Conservation (phyloP, 1,140 invertebrate species). For the Stenopsyche tienmushanensis region DNA sequence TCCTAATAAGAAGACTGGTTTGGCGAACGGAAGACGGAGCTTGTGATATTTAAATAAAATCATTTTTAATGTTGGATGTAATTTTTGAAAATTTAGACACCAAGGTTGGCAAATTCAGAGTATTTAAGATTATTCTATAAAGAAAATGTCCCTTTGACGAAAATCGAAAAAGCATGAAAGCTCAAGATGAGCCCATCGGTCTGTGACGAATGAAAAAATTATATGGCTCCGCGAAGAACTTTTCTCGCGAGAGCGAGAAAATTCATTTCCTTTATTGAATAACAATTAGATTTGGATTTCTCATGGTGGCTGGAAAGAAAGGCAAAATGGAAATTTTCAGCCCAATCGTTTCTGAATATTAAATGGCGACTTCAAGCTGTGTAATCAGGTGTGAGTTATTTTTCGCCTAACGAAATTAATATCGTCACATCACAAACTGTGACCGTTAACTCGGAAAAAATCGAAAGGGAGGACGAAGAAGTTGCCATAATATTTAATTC, state of each 20-base stretch:
- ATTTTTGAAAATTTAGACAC: too few relatives aligned
- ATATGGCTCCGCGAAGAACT: not conserved
- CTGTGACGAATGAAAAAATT: too few relatives aligned
- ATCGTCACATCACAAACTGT: constrained; percentile 9
- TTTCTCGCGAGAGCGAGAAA: not conserved
- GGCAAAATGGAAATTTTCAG: constrained; percentile 19
- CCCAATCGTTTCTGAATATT: constrained; percentile 21
- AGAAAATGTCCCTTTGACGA: too few relatives aligned
- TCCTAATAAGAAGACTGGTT: too few relatives aligned
- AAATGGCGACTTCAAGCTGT: constrained; percentile 16
- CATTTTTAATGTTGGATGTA: too few relatives aligned
- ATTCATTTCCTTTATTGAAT: constrained; percentile 11
- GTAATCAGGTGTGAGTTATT: constrained; percentile 24
- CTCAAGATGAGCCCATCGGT: too few relatives aligned
- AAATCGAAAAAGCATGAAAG: not conserved
- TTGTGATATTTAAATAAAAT: too few relatives aligned
- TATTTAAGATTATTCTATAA: too few relatives aligned
- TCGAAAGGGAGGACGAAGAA: too few relatives aligned
- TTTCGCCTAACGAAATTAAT: constrained; percentile 17
- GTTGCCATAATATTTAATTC: too few relatives aligned
- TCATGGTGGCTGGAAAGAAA: not conserved
- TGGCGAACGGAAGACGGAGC: too few relatives aligned
- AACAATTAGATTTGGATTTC: constrained; percentile 15
- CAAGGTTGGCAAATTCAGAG: too few relatives aligned
- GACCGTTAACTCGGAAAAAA: constrained; percentile 5